Conservation (phyloP, 2,888 invertebrate species). For the Lithodes maja region DNA sequence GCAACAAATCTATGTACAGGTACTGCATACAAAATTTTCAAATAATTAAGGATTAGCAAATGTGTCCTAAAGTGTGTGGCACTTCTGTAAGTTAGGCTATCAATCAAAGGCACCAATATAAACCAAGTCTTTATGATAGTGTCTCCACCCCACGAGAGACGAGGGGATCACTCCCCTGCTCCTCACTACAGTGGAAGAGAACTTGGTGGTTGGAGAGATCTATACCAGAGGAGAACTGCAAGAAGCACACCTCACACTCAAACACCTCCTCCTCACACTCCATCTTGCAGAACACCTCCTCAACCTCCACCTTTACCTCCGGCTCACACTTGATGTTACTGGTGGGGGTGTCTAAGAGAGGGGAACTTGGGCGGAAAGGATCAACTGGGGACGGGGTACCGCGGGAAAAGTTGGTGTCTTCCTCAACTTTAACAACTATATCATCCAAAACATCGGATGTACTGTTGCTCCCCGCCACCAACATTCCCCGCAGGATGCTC, state of each 20-base stretch:
- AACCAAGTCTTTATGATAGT: conserved; percentile 10
- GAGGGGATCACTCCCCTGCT: conserved; percentile 16
- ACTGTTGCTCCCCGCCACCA: conserved; percentile 29
- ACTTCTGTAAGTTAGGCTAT: background rate
- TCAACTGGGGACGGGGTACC: background rate
- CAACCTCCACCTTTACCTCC: conserved; percentile 38
- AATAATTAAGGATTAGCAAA: no score
- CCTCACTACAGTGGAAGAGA: conserved; percentile 54
- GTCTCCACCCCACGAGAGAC: conserved; percentile 38
- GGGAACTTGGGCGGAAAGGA: background rate
- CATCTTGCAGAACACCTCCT: conserved; percentile 41
- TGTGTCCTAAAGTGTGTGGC: no score
- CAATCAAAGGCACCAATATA: conserved; percentile 27
- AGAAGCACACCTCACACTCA: conserved; percentile 56
- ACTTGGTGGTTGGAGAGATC: conserved; percentile 54
- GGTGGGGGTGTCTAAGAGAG: background rate
- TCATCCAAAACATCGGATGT: background rate
- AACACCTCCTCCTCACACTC: conserved; percentile 51
- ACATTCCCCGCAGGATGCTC: conserved; percentile 54
- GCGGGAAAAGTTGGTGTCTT: background rate
- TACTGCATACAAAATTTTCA: no score
- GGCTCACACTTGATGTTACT: conserved; percentile 36
- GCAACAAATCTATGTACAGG: no score
- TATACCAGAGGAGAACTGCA: conserved; percentile 51
- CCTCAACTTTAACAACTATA: background rate